Conservation (phyloP, 1,140 invertebrate species). For the Macrobrachium rosenbergii region DNA sequence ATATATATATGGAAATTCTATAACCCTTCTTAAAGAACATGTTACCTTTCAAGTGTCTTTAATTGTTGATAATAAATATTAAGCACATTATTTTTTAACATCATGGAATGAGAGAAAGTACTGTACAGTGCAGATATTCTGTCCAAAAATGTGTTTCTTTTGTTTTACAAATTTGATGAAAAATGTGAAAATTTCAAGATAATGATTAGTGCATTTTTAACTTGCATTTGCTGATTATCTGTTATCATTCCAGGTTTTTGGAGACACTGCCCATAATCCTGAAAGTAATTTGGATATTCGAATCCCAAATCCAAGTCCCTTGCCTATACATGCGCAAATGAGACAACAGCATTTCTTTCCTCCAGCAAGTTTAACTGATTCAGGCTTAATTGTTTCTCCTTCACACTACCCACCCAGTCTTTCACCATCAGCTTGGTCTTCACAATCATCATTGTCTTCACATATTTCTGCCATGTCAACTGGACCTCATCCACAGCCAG, state of each 20-base stretch:
- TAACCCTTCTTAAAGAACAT: too few relatives aligned
- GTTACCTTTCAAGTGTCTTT: too few relatives aligned
- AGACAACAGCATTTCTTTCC: not conserved
- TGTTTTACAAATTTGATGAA: too few relatives aligned
- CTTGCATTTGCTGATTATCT: not conserved
- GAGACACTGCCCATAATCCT: slow-evolving; percentile 55
- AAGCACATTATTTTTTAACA: too few relatives aligned
- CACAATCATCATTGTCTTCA: slow-evolving; percentile 46
- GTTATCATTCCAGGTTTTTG: slow-evolving; percentile 43
- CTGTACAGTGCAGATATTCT: too few relatives aligned
- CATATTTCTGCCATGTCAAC: slow-evolving; percentile 54
- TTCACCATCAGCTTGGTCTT: slow-evolving; percentile 54
- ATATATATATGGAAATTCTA: too few relatives aligned
- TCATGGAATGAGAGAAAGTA: too few relatives aligned
- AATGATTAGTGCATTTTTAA: too few relatives aligned
- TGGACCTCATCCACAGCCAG: slow-evolving; percentile 36
- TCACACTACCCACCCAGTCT: slow-evolving; percentile 52
- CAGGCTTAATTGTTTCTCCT: slow-evolving; percentile 13
- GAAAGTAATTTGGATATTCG: slow-evolving; percentile 56
- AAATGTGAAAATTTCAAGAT: too few relatives aligned
- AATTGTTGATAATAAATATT: too few relatives aligned
- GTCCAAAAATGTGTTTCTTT: too few relatives aligned
- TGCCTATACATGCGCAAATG: slow-evolving; percentile 37
- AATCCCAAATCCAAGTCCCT: slow-evolving; percentile 49
- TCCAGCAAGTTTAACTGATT: slow-evolving; percentile 25